Percentiles rank a stretch among this genome's conserved stretches.
Conservation (phyloP, 2,797 vertebrate genomes). For the Parambassis ranga region DNA sequence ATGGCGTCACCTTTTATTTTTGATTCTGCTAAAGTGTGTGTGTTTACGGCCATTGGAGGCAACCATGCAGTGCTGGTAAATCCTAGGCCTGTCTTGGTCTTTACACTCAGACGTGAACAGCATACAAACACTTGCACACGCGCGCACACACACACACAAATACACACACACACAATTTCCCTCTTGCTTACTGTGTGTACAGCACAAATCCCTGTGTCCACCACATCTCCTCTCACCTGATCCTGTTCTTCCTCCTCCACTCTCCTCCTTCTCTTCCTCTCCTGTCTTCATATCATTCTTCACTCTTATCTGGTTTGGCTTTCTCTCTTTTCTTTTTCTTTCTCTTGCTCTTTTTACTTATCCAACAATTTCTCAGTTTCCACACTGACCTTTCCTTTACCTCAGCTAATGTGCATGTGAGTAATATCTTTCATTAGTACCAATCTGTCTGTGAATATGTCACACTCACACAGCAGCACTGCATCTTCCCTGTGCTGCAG, state of each 20-base stretch:
- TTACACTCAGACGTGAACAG: conserved; percentile 57
- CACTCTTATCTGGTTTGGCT: conserved; percentile 12
- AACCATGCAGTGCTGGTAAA: conserved; percentile 59
- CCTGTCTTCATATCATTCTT: neutral
- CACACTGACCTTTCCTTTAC: conserved; percentile 69
- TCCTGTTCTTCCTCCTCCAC: conserved; percentile 16
- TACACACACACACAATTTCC: neutral
- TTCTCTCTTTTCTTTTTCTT: conserved; percentile 1
- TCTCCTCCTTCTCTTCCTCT: conserved; percentile 5
- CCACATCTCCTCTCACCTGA: conserved; percentile 35
- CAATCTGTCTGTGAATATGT: conserved; percentile 68
- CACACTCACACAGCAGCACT: conserved; percentile 30
- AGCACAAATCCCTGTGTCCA: conserved; percentile 42
- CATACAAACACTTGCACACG: conserved; percentile 58
- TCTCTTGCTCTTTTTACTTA: neutral
- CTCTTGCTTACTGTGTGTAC: conserved; percentile 23
- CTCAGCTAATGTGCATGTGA: conserved; percentile 60
- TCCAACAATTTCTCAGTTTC: conserved; percentile 18
- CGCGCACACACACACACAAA: neutral
- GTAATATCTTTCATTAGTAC: conserved; percentile 73
- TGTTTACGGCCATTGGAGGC: conserved; percentile 39
- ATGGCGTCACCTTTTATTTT: conserved; percentile 22
- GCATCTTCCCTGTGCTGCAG: conserved; percentile 49
- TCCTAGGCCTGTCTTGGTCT: conserved; percentile 53
- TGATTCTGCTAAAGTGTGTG: conserved; percentile 7